Conservation (phyloP, 1,140 invertebrate genomes). For the Zaprionus ornatus region DNA sequence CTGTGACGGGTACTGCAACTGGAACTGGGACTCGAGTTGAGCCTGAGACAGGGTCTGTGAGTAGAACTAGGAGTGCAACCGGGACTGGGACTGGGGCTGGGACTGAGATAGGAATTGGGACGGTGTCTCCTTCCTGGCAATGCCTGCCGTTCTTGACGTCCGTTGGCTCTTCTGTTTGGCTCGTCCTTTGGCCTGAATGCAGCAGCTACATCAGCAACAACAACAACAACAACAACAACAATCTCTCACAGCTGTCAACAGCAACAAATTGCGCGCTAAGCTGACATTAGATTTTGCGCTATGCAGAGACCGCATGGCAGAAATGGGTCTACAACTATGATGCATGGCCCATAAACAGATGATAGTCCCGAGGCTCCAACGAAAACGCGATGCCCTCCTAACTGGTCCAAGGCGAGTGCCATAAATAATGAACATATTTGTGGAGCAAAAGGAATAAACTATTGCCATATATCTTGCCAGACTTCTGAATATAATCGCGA, state of each 20-base stretch:
- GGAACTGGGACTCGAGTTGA: background rate
- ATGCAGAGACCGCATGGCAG: constrained; percentile 50
- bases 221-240: constrained; percentile 58
- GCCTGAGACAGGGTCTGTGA: background rate
- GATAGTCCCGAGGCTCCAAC: background rate
- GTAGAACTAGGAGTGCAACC: background rate
- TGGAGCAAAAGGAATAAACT: background rate
- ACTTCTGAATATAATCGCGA: background rate
- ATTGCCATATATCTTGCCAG: background rate
- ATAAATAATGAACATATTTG: constrained; percentile 4
- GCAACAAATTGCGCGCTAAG: constrained; percentile 79
- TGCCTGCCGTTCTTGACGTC: constrained; percentile 39
- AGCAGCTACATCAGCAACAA: constrained; percentile 17
- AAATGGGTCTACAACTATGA: constrained; percentile 46
- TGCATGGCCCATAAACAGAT: constrained; percentile 39
- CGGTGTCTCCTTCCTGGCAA: constrained; percentile 16
- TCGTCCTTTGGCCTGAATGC: constrained; percentile 32
- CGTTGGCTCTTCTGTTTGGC: constrained; percentile 16
- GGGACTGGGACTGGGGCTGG: background rate
- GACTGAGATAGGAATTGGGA: constrained; percentile 4
- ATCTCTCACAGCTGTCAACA: constrained; percentile 75
- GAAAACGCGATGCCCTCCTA: constrained; percentile 27
- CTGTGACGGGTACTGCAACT: constrained; percentile 13
- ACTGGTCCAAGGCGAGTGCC: background rate
- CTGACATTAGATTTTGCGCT: constrained; percentile 75